Percentiles rank a stretch among this genome's conserved stretches.
These are phyloP conservation scores for Scaptomyza cyrtandrae DNA, from an alignment of 2,888 invertebrate genomes.

Conservation along the genomic window DNA sequence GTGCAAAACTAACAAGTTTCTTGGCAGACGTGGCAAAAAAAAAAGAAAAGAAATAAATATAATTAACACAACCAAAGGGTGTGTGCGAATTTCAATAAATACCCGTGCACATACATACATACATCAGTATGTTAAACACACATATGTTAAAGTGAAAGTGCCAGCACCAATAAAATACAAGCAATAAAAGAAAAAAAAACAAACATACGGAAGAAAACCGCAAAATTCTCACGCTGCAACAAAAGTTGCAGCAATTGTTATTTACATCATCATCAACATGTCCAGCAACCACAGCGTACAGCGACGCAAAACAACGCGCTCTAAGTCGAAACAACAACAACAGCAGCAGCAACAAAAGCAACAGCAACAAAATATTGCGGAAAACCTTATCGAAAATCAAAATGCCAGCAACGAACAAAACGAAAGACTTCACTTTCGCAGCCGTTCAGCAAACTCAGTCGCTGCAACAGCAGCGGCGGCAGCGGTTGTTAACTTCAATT, in stretches of 20 bases:
- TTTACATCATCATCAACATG: conserved; percentile 45
- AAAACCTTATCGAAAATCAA: conserved; percentile 58
- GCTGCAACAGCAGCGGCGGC: conserved; percentile 25
- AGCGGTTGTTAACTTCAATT: conserved; percentile 42
- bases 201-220: conserved; percentile 31
- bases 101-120: background rate
- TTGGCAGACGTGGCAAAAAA: conserved; percentile 50
- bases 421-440: conserved; percentile 83
- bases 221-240: conserved; percentile 51
- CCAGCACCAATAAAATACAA: conserved; percentile 17
- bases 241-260: conserved; percentile 25
- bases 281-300: conserved; percentile 66
- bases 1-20: conserved; percentile 68
- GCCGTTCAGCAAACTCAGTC: conserved; percentile 59
- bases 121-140: background rate
- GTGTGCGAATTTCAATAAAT: conserved; percentile 6
- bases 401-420: conserved; percentile 67
- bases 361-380: conserved; percentile 57
- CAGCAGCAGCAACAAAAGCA: conserved; percentile 38
- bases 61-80: background rate
- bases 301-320: conserved; percentile 74
- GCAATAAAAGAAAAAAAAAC: conserved; percentile 13
- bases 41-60: conserved; percentile 12
- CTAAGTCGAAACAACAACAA: conserved; percentile 68
- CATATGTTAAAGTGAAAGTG: conserved; percentile 57